Evolutionary conservation across 2,888 invertebrate genomes (phyloP).

Genomic region (Lysandra coridon): DNA sequence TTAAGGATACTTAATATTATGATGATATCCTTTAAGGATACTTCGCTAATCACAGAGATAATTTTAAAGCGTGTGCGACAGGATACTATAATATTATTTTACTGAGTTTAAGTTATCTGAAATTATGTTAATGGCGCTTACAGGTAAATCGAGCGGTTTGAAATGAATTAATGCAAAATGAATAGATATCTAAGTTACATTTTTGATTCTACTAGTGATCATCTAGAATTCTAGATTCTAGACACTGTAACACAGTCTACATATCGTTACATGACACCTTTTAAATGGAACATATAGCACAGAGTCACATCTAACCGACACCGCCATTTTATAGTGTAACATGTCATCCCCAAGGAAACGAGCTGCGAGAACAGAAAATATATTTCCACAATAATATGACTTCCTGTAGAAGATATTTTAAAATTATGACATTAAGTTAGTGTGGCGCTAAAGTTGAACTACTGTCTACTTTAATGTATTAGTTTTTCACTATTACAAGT

Average conservation of each 20-base stretch:
- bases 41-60: no score
- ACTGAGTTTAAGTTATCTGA: no score
- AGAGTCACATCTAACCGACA: neutral
- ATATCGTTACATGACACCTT: neutral
- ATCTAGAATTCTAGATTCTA: no score
- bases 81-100: no score
- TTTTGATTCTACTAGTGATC: no score
- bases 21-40: no score
- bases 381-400: slow-evolving; percentile 3
- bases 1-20: no score
- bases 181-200: no score
- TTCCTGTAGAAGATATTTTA: neutral
- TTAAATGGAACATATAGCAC: neutral
- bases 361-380: neutral
- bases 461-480: neutral
- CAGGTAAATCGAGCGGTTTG: no score
- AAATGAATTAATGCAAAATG: no score
- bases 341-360: slow-evolving; percentile 18
- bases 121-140: no score
- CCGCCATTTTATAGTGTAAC: slow-evolving; percentile 12
- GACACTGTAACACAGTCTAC: neutral
- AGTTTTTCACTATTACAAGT: neutral
- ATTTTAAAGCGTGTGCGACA: no score
- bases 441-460: neutral
- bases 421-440: neutral